Percentiles rank a stretch among this genome's conserved stretches.
Evolutionary conservation across 2,113 vertebrate species (phyloP).

Genomic region (Aplodontia rufa): DNA sequence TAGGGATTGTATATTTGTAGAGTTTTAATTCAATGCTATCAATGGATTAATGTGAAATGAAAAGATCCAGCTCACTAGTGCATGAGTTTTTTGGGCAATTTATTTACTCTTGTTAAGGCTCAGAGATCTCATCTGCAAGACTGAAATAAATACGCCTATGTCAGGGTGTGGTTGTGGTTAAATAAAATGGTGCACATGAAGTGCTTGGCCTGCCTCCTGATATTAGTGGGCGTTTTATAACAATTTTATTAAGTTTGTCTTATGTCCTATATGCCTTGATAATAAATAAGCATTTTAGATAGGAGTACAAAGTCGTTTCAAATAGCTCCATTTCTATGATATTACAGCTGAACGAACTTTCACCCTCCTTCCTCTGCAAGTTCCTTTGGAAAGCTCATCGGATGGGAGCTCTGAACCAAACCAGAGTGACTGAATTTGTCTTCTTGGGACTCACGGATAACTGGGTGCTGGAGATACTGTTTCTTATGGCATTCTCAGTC

Average conservation of each 20-base stretch:
- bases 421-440: constrained; percentile 77
- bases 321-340: background rate
- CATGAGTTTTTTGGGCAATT: background rate
- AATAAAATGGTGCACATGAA: background rate
- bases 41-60: background rate
- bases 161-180: background rate
- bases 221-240: background rate
- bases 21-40: background rate
- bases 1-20: background rate
- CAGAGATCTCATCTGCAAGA: background rate
- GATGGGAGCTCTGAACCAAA: constrained; percentile 76
- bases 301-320: background rate
- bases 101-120: background rate
- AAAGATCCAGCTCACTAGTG: background rate
- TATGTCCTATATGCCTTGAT: background rate
- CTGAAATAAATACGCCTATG: background rate
- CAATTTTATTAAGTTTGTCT: background rate
- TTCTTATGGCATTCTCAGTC: constrained; percentile 68
- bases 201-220: background rate
- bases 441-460: constrained; percentile 78
- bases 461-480: constrained; percentile 41
- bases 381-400: background rate
- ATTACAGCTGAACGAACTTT: constrained; percentile 26
- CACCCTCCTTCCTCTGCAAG: background rate
- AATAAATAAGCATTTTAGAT: background rate